phyloP scores from a whole-genome alignment of 2,888 invertebrate genomes.

The Hemicrepidius hirtus region DNA sequence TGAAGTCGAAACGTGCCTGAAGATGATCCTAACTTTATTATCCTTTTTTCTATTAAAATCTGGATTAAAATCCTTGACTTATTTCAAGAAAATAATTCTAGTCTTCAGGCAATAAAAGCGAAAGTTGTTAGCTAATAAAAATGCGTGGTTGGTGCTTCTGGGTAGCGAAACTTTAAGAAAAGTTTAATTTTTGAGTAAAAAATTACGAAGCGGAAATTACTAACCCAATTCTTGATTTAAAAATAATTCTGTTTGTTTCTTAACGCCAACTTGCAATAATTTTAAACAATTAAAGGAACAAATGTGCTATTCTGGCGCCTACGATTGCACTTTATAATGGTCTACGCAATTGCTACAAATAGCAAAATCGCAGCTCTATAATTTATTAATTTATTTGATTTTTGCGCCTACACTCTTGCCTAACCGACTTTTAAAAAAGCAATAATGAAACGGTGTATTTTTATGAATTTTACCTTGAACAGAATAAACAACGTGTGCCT shows the following conservation, averaged over 20 bases:
- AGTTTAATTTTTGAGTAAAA: no score
- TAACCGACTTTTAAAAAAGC: slow-evolving; percentile 3
- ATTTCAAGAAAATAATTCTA: not conserved
- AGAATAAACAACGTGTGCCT: slow-evolving; percentile 12
- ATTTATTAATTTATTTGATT: slow-evolving; percentile 34
- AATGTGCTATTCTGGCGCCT: not conserved
- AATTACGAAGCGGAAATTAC: no score
- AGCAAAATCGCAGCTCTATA: slow-evolving; percentile 22
- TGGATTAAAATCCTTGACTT: not conserved
- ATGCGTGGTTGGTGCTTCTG: not conserved
- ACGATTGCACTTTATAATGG: not conserved
- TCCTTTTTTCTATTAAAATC: no score
- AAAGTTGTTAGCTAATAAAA: slow-evolving; percentile 19
- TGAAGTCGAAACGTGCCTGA: no score
- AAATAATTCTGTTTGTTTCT: no score
- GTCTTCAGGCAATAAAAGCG: slow-evolving; percentile 25
- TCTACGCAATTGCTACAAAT: slow-evolving; percentile 18
- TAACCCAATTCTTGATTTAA: no score
- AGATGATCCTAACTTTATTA: no score
- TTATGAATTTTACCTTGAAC: slow-evolving; percentile 36
- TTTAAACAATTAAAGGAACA: not conserved
- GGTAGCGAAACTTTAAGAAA: no score
- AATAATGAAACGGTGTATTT: slow-evolving; percentile 12
- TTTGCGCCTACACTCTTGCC: slow-evolving; percentile 6
- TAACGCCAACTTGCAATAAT: not conserved